phyloP scores from a whole-genome alignment of 2,113 vertebrate genomes.

The Bucco capensis region DNA sequence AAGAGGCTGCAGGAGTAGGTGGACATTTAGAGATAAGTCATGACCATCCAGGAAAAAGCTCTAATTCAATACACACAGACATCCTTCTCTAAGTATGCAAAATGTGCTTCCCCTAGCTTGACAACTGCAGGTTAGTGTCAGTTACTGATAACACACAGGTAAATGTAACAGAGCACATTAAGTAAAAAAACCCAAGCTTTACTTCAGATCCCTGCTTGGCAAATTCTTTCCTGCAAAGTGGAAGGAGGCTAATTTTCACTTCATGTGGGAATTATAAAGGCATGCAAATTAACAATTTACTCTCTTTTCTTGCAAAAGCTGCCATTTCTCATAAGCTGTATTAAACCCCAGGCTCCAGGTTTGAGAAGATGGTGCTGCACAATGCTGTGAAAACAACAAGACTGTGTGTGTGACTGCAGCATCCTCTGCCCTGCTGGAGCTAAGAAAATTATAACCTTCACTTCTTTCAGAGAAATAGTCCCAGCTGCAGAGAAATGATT shows the following conservation, averaged over 20 bases:
- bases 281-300: neutral
- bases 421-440: constrained; percentile 42
- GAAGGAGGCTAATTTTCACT: neutral
- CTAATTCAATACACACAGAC: neutral
- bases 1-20: neutral
- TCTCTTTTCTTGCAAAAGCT: constrained; percentile 15
- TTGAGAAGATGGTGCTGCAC: constrained; percentile 27
- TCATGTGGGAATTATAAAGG: constrained; percentile 18
- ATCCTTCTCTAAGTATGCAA: accelerated
- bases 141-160: neutral
- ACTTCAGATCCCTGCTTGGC: neutral
- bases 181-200: neutral
- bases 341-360: neutral
- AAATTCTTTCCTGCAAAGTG: neutral
- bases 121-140: neutral
- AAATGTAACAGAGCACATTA: neutral
- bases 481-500: constrained; percentile 59
- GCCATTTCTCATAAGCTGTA: constrained; percentile 6
- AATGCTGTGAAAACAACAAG: constrained; percentile 2
- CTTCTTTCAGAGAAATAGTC: constrained; percentile 39
- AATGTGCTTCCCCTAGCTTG: neutral
- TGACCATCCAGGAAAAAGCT: neutral
- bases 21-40: neutral
- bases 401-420: neutral
- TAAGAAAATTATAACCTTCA: constrained; percentile 59